Base-by-base conservation (phyloP, 1,140 invertebrate species). In the Trichonephila clavipes region DNA sequence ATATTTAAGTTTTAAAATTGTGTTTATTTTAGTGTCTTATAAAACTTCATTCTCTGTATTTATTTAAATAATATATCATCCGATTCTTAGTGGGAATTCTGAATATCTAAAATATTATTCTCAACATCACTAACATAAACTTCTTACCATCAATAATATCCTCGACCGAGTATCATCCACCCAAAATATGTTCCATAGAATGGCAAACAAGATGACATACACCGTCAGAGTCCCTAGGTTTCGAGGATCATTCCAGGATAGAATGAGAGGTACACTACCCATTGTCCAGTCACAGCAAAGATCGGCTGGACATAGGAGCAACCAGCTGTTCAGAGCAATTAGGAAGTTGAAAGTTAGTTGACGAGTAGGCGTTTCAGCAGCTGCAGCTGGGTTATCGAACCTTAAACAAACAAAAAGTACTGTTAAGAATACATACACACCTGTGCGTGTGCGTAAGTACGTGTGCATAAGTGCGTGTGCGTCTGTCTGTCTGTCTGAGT, bases 261-360 rank as follows among this genome's bases (percentile, higher is more conserved):
- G 97, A 16, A 99, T 96, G 18, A 99, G 95, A 0, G 98, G 98
- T 83, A 99, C 97, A 58, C 98, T 99, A 64, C 98, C 98, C 99
- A 99, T 99, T 72, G 99, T 99, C 99, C 92, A 93, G 58, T 93
- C 99, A 96, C 98, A 99, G 96, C 98, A 99, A 21, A 99, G 97
- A 95, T 98, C 97, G 94, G 97, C 97, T 14, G 99, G 99, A 95
- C 98, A 97, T 66, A 99, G 96, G 72, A 99, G 96, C 69, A 99
- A 96, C 97, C 98, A 99, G 58, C 97, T 96, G 96, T 99, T 99
- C 62, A 99, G 96, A 62, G 98, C 97, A 77, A 98, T 97, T 93
- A 99, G 96, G 96, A 99, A 99, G 96, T 98, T 98, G 96, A 98
- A 99, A 28, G 92, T 93, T 88, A 99, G 96, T 95, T 99, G 98